phyloP scores from a whole-genome alignment of 2,888 invertebrate genomes.

The Cerceris ruficornis region DNA sequence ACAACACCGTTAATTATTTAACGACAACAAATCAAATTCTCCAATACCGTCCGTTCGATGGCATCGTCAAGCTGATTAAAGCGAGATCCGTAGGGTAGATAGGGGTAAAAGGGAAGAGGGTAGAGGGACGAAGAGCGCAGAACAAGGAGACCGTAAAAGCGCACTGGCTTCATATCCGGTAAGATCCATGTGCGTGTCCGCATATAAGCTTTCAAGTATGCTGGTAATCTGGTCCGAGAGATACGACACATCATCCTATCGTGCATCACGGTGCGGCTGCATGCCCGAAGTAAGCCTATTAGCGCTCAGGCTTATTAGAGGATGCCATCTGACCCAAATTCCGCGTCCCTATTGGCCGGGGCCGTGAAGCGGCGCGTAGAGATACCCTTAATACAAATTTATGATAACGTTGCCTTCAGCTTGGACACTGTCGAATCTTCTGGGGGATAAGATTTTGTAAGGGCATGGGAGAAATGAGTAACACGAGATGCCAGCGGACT shows the following conservation, averaged over 20 bases:
- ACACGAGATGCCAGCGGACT: too few species aligned
- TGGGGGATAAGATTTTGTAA: too few species aligned
- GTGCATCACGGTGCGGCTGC: conserved; percentile 56
- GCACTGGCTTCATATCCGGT: conserved; percentile 32
- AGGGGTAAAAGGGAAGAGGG: too few species aligned
- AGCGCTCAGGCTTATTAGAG: conserved; percentile 67
- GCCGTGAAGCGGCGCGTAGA: conserved; percentile 49
- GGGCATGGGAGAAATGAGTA: too few species aligned
- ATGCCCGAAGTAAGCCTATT: conserved; percentile 72
- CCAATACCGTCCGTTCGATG: neutral
- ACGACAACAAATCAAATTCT: too few species aligned
- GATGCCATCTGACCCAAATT: conserved; percentile 66
- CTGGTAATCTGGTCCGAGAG: conserved; percentile 59
- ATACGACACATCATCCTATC: conserved; percentile 61
- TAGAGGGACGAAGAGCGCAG: conserved; percentile 4
- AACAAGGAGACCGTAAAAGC: conserved; percentile 24
- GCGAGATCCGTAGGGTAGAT: too few species aligned
- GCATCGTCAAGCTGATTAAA: neutral
- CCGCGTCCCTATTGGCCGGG: conserved; percentile 52
- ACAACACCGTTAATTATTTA: too few species aligned
- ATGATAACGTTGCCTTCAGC: conserved; percentile 59
- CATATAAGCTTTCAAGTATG: conserved; percentile 58
- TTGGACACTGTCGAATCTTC: neutral
- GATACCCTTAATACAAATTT: conserved; percentile 73
- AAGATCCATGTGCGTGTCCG: conserved; percentile 48